Percentiles rank a stretch among this genome's conserved stretches.
Conservation (phyloP, 2,797 vertebrate species). For the Calcarius lapponicus region DNA sequence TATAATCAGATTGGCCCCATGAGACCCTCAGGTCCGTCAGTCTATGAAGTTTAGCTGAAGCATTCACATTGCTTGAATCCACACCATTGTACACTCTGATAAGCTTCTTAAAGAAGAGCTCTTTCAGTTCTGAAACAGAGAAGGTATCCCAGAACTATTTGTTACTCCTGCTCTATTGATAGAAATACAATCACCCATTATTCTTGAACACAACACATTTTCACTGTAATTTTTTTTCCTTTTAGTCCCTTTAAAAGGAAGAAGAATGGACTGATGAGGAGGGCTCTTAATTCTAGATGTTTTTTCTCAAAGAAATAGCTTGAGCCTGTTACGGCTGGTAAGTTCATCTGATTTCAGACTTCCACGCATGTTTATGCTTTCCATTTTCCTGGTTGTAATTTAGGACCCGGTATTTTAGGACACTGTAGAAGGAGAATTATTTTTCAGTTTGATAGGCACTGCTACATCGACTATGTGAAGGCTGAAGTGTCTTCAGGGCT, state of each 20-base stretch:
- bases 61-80: neutral
- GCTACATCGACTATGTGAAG: neutral
- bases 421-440: neutral
- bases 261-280: neutral
- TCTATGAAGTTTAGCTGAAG: neutral
- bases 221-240: neutral
- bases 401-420: neutral
- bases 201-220: neutral
- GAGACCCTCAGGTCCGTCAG: neutral
- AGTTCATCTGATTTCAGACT: neutral
- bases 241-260: neutral
- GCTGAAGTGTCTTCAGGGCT: neutral
- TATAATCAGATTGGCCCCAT: neutral
- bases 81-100: neutral
- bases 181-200: neutral
- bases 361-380: neutral
- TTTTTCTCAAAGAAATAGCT: neutral
- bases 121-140: neutral
- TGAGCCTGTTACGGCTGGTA: neutral
- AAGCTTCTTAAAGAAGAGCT: neutral
- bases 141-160: neutral
- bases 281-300: neutral
- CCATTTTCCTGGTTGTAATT: neutral
- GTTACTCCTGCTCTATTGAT: neutral
- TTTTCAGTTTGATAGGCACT: neutral